Evolutionary conservation across 2,888 invertebrate species (phyloP), one percentile per base, ranked within the genome.

Genomic region (Acheta domesticus): DNA sequence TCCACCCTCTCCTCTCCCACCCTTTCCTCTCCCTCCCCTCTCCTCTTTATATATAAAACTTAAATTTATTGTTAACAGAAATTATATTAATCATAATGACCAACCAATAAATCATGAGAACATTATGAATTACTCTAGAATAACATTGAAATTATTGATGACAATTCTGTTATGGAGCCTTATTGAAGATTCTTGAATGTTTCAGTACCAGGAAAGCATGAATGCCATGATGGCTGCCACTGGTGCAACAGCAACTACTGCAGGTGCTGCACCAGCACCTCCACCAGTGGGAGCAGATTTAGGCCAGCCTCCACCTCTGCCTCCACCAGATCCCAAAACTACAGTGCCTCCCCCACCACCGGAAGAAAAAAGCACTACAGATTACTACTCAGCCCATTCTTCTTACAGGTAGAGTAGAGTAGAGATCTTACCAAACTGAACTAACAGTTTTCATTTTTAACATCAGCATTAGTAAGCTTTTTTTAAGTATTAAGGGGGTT

Each of bases 221-320:
- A 92, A 92, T 83, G 85, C 86, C 82, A 76, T 48, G 48, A 21
- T 89, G 1, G 82, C 82, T 1, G 82, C 85, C 2, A 84, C 85
- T 73, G 80, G 83, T 0, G 75, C 85, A 1, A 76, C 77, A 2
- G 23, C 77, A 16, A 79, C 62, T 12, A 19, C 79, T 62, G 76
- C 86, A 81, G 86, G 85, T 78, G 85, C 86, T 48, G 20, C 48
- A 48, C 86, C 86, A 23, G 85, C 86, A 82, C 86, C 86, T 81
- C 85, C 85, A 79, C 86, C 86, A 75, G 82, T 62, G 21, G 48
- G 86, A 80, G 85, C 86, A 48, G 81, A 83, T 23, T 85, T 85
- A 79, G 83, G 84, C 79, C 80, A 82, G 50, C 82, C 83, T 48
- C 82, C 82, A 62, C 84, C 83, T 77, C 82, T 83, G 48, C 83